Evolutionary conservation across 2,113 vertebrate species (phyloP).

Genomic region (Coptodon bakossiorum): DNA sequence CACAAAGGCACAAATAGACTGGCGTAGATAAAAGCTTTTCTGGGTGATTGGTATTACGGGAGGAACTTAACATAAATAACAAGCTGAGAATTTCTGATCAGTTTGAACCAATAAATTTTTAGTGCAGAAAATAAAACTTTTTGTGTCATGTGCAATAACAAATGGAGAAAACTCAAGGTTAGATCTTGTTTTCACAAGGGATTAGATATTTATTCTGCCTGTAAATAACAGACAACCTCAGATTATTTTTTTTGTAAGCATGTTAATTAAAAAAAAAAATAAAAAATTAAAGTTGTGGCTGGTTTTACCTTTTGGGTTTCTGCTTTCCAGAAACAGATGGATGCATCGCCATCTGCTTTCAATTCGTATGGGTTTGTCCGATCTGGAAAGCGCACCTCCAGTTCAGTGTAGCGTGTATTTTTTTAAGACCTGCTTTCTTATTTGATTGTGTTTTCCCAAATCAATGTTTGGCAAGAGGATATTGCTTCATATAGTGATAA

Average conservation of each 20-base stretch:
- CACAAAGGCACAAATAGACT: not conserved
- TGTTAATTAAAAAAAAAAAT: not conserved
- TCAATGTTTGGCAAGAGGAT: not conserved
- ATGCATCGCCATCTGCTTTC: conserved; percentile 58
- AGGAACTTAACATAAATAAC: not conserved
- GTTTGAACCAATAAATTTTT: not conserved
- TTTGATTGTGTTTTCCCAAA: conserved; percentile 26
- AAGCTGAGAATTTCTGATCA: not conserved
- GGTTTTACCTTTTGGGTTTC: not conserved
- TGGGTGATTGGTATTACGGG: not conserved
- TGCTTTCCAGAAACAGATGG: conserved; percentile 40
- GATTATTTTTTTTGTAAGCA: not conserved
- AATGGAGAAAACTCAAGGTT: not conserved
- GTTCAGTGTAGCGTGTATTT: conserved; percentile 17
- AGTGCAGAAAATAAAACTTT: not conserved
- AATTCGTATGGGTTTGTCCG: conserved; percentile 43
- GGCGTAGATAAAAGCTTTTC: not conserved
- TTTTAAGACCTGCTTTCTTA: conserved; percentile 20
- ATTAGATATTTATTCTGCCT: not conserved
- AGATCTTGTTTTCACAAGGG: not conserved
- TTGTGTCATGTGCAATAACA: not conserved
- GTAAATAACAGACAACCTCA: not conserved
- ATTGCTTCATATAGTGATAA: not conserved
- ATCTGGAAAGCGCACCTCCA: conserved; percentile 24
- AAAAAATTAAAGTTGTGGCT: not conserved